phyloP scores from a whole-genome alignment of 2,888 invertebrate genomes.

The Pyrocoelia pectoralis region DNA sequence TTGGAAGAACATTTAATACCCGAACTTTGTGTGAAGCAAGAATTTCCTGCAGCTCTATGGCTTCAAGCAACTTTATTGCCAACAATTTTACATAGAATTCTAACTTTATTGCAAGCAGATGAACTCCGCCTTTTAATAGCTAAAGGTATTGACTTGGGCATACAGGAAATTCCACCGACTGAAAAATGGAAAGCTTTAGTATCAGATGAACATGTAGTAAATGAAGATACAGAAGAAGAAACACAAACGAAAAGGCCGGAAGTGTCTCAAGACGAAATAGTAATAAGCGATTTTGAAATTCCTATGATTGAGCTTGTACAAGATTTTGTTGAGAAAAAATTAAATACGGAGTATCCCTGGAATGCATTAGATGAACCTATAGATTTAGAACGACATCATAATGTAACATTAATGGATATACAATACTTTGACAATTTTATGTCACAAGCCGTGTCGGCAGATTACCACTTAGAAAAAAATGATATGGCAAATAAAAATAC shows the following conservation, averaged over 20 bases:
- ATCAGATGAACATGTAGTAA: constrained; percentile 48
- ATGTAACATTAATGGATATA: constrained; percentile 71
- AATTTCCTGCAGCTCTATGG: constrained; percentile 81
- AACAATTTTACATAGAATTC: constrained; percentile 79
- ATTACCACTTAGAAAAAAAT: constrained; percentile 37
- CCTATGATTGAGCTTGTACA: constrained; percentile 56
- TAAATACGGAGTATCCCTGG: constrained; percentile 62
- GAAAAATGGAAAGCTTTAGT: constrained; percentile 51
- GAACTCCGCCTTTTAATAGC: constrained; percentile 71
- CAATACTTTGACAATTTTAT: constrained; percentile 75
- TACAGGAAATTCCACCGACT: constrained; percentile 40
- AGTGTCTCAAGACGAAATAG: constrained; percentile 9
- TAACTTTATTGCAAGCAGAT: constrained; percentile 75
- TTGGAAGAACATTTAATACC: constrained; percentile 80
- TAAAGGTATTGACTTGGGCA: constrained; percentile 59
- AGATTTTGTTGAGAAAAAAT: constrained; percentile 58
- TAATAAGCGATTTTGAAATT: background rate
- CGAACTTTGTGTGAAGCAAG: constrained; percentile 81
- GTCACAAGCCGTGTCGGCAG: constrained; percentile 38
- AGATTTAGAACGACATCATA: constrained; percentile 70
- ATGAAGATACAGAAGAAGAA: constrained; percentile 42
- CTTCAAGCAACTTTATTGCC: constrained; percentile 86
- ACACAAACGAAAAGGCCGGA: constrained; percentile 25
- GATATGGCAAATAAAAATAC: constrained; percentile 24
- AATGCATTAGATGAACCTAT: constrained; percentile 67